A percentile compares a stretch with the other conserved stretches of the same genome.
Evolutionary conservation across 2,113 vertebrate species (phyloP).

Genomic region (Geothlypis trichas): DNA sequence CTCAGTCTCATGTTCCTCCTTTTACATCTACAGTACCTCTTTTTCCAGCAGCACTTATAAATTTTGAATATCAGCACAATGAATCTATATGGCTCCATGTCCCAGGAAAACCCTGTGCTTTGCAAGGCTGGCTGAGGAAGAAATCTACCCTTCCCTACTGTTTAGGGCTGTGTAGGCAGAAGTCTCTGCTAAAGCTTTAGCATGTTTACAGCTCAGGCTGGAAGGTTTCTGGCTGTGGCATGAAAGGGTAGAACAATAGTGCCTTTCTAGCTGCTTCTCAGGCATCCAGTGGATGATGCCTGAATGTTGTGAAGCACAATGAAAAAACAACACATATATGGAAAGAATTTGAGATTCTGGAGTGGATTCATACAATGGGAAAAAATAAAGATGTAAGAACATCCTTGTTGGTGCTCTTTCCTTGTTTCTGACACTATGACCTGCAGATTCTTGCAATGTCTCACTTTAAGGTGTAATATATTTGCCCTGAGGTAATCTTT

Average conservation of each 20-base stretch:
- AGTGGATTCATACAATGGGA: not conserved
- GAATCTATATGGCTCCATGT: no score
- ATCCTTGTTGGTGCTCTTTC: not conserved
- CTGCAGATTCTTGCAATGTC: not conserved
- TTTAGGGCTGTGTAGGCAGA: not conserved
- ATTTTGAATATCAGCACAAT: not conserved
- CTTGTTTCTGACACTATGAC: not conserved
- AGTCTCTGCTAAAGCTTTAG: not conserved
- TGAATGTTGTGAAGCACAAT: fast-evolving
- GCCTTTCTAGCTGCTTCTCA: not conserved
- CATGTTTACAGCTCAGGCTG: not conserved
- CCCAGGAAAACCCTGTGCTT: not conserved
- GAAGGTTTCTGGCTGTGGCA: not conserved
- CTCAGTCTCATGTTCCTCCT: not conserved
- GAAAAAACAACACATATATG: fast-evolving
- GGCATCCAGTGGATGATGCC: no score
- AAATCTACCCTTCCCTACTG: not conserved
- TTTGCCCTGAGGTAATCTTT: not conserved
- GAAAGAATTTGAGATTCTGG: not conserved
- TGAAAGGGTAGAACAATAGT: not conserved
- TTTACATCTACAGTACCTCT: not conserved
- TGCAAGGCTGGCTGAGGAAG: not conserved
- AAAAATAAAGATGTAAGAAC: not conserved
- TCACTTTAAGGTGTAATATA: not conserved
- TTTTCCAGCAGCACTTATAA: not conserved